These are phyloP conservation scores for Gari tellinella DNA, from an alignment of 2,888 invertebrate genomes.

Conservation along the genomic window DNA sequence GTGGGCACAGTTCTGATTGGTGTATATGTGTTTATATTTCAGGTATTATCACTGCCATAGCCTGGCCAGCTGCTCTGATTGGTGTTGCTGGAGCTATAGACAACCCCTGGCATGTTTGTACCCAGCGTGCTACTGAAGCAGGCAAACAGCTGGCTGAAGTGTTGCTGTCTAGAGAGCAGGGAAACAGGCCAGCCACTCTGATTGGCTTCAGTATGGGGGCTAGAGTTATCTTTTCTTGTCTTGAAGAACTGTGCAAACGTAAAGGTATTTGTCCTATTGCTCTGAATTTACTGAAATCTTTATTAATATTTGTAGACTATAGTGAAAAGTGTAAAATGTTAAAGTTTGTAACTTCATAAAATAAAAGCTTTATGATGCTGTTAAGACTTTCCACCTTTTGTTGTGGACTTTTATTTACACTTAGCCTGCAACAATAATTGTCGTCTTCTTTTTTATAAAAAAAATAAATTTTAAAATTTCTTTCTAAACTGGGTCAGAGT, in stretches of 20 bases:
- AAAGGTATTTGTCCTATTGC: conserved; percentile 76
- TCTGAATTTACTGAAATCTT: too few species aligned
- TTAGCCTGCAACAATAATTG: too few species aligned
- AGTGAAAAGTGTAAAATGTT: too few species aligned
- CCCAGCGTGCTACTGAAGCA: conserved; percentile 87
- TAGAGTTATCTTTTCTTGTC: conserved; percentile 88
- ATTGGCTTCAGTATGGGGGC: conserved; percentile 89
- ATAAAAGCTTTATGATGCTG: too few species aligned
- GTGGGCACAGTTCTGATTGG: too few species aligned
- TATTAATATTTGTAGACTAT: too few species aligned
- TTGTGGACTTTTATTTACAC: too few species aligned
- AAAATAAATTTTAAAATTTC: too few species aligned
- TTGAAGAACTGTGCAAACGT: conserved; percentile 85
- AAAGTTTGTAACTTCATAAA: too few species aligned
- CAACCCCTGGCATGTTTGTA: conserved; percentile 89
- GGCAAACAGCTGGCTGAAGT: conserved; percentile 89
- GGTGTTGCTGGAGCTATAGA: conserved; percentile 86
- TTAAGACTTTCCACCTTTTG: too few species aligned
- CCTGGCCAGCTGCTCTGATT: conserved; percentile 88
- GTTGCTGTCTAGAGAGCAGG: conserved; percentile 87
- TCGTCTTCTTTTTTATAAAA: too few species aligned
- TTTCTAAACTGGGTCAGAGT: too few species aligned
- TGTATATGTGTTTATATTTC: conserved; percentile 3
- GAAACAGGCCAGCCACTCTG: conserved; percentile 88
- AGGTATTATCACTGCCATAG: conserved; percentile 88